phyloP scores from a whole-genome alignment of 2,113 vertebrate species.

The Puntigrus tetrazona region DNA sequence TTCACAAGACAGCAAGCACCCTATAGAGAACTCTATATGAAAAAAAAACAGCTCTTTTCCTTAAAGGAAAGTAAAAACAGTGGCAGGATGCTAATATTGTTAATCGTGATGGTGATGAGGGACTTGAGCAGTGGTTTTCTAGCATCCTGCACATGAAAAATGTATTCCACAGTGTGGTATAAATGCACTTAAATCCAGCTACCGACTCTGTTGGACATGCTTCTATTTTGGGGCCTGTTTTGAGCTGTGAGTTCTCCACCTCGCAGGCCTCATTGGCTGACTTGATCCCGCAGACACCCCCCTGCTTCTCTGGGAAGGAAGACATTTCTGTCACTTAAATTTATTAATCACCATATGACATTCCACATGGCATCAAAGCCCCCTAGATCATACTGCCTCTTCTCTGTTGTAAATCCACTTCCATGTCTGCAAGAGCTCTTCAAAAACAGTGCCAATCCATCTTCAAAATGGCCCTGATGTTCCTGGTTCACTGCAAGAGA shows the following conservation, averaged over 20 bases:
- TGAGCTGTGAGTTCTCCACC: slow-evolving; percentile 51
- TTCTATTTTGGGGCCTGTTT: slow-evolving; percentile 63
- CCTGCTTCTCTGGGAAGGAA: not conserved
- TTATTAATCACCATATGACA: slow-evolving; percentile 34
- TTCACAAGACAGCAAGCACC: not conserved
- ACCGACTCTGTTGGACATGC: slow-evolving; percentile 53
- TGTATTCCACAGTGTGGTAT: slow-evolving; percentile 61
- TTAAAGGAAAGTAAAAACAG: not conserved
- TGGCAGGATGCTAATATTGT: slow-evolving; percentile 24
- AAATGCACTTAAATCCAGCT: slow-evolving; percentile 64
- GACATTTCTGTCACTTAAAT: slow-evolving; percentile 41
- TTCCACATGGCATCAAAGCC: slow-evolving; percentile 23
- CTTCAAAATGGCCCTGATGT: slow-evolving; percentile 55
- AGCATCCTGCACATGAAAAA: slow-evolving; percentile 60
- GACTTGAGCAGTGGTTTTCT: not conserved
- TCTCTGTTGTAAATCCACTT: slow-evolving; percentile 36
- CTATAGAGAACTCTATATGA: not conserved
- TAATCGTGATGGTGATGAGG: slow-evolving; percentile 19
- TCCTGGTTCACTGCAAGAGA: slow-evolving; percentile 52
- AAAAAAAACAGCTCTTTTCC: not conserved
- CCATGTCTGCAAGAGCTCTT: slow-evolving; percentile 48
- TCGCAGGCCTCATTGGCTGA: slow-evolving; percentile 47
- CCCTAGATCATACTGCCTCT: not conserved
- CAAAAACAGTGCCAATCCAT: slow-evolving; percentile 54
- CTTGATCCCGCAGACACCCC: not conserved